Evolutionary conservation across 2,113 vertebrate genomes (phyloP).

Genomic region (Esox niger): DNA sequence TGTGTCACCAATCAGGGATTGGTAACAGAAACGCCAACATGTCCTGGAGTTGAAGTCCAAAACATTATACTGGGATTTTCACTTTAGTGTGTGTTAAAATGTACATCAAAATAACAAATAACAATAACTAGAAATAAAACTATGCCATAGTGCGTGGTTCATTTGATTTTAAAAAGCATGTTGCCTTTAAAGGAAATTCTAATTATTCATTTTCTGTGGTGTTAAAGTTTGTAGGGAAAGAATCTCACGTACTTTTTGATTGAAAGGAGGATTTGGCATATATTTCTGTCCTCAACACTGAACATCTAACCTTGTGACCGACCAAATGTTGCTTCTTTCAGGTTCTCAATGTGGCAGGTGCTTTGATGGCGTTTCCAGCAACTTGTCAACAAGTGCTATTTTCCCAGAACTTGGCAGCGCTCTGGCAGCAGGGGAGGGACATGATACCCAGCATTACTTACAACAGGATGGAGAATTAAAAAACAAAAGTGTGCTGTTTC

Average conservation of each 20-base stretch:
- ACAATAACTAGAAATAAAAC: no score
- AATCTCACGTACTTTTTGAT: conserved; percentile 39
- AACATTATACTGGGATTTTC: no score
- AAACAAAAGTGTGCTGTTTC: not conserved
- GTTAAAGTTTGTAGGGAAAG: not conserved
- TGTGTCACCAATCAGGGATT: no score
- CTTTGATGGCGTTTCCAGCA: conserved; percentile 71
- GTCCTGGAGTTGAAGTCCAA: no score
- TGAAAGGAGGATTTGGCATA: conserved; percentile 67
- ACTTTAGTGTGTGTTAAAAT: no score
- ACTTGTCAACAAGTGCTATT: conserved; percentile 72
- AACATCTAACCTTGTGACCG: conserved; percentile 64
- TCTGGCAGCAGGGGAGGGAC: conserved; percentile 43
- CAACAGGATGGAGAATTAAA: not conserved
- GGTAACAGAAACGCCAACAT: no score
- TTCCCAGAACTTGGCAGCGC: conserved; percentile 71
- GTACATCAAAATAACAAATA: no score
- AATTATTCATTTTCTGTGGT: no score
- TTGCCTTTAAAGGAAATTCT: no score
- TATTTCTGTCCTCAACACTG: conserved; percentile 45
- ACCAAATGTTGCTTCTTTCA: conserved; percentile 76
- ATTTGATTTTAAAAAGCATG: no score
- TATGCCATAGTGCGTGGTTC: no score
- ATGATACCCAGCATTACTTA: conserved; percentile 42
- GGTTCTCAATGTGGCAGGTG: conserved; percentile 74